Base-by-base conservation (phyloP, 1,140 invertebrate species). In the Venturia canescens region DNA sequence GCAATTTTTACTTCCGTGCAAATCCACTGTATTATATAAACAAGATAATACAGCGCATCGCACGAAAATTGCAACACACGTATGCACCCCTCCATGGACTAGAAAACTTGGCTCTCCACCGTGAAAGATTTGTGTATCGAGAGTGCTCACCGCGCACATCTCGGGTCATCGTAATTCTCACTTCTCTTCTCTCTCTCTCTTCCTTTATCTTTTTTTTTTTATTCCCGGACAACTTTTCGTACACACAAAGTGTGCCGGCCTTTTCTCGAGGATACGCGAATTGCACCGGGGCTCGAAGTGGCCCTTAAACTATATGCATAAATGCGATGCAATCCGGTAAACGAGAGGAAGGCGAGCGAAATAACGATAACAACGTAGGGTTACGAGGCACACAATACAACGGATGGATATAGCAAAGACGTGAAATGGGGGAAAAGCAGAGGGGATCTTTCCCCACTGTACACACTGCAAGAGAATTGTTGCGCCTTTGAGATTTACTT, bases 401-500 rank as follows among this genome's bases (percentile, higher is more conserved):
- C 48, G 71, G 18, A 26, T 18, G 71, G 18, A 26, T 18, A n/a
- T 16, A 74, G 71, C 15, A 11, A 74, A 23, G 48, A 53, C 44
- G 44, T 74, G 71, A 53, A 69, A 31, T 31, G 11, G 15, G 13
- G 23, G 26, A 26, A 23, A 23, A 23, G 3, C 23, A 16, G 16
- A n/a, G 13, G 23, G 60, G 60, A 23, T 63, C 27, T 3, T 31
- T 31, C 13, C 18, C 18, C n/a, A 2, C 38, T 44, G 13, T 44
- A 34, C 7, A 11, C n/a, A 26, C 71, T 74, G 71, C 26, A 26
- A 26, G 23, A 74, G 71, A 74, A 74, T 74, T 74, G 71, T 74
- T 74, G 71, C 31, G 34, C 69, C 69, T 74, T 53, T 27, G 48
- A 74, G 71, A 74, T 74, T 74, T 74, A 74, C 71, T 74, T 74